A percentile compares a stretch with the other conserved stretches of the same genome.
Evolutionary conservation across 2,797 vertebrate genomes (phyloP).

Genomic region (Lerista edwardsae): DNA sequence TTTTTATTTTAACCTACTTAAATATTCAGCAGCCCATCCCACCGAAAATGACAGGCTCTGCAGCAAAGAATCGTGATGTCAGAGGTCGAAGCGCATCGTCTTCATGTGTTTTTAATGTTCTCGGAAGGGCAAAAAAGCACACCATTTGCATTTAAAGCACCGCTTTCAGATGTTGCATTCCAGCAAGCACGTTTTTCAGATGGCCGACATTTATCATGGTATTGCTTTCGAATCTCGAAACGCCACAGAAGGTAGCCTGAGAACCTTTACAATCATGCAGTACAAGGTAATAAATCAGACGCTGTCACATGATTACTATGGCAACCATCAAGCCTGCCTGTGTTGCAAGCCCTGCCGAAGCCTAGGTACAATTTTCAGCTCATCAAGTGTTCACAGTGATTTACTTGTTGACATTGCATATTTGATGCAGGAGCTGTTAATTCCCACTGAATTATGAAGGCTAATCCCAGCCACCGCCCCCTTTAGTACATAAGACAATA

Average conservation of each 20-base stretch:
- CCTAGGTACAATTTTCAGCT: conserved; percentile 78
- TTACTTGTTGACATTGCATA: conserved; percentile 80
- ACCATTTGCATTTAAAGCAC: conserved; percentile 78
- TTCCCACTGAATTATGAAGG: conserved; percentile 77
- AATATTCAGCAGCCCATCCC: conserved; percentile 67
- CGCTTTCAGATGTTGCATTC: conserved; percentile 65
- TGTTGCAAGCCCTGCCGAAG: conserved; percentile 65
- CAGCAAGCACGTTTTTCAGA: conserved; percentile 69
- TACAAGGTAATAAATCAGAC: conserved; percentile 76
- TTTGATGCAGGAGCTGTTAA: conserved; percentile 79
- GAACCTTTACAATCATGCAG: conserved; percentile 66
- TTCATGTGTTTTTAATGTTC: conserved; percentile 77
- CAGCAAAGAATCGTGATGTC: conserved; percentile 71
- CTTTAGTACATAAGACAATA: conserved; percentile 34
- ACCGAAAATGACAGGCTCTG: conserved; percentile 70
- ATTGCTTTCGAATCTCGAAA: conserved; percentile 71
- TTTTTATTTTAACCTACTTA: conserved; percentile 72
- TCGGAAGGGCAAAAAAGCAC: conserved; percentile 69
- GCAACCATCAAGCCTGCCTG: conserved; percentile 78
- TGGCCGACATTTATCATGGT: conserved; percentile 76
- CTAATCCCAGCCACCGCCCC: conserved; percentile 55
- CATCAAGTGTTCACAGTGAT: conserved; percentile 78
- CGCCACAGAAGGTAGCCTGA: conserved; percentile 73
- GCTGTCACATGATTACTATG: conserved; percentile 80
- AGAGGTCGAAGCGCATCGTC: conserved; percentile 76